Conservation (phyloP, 2,113 vertebrate genomes). For the Muscicapa adusta region DNA sequence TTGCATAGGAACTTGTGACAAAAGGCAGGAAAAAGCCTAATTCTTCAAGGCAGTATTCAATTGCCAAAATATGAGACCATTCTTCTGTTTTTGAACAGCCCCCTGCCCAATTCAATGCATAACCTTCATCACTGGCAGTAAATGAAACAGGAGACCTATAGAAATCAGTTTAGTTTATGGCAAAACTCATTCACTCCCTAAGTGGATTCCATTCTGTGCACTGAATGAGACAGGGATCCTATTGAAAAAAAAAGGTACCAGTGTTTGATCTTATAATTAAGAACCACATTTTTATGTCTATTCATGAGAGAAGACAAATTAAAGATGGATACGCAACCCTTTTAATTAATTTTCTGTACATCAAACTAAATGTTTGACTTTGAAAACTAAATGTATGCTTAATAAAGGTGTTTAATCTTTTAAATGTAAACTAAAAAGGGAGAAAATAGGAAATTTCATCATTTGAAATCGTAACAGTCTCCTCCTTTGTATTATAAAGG, state of each 20-base stretch:
- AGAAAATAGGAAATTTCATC: neutral
- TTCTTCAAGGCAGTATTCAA: constrained; percentile 29
- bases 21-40: constrained; percentile 22
- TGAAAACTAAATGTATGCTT: neutral
- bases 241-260: neutral
- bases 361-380: neutral
- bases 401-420: neutral
- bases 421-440: neutral
- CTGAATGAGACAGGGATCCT: neutral
- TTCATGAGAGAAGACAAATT: neutral
- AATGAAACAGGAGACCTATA: neutral
- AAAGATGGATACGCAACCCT: neutral
- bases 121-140: constrained; percentile 17
- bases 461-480: constrained; percentile 4
- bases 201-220: neutral
- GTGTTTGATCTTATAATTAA: constrained; percentile 23
- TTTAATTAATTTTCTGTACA: neutral
- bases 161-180: neutral
- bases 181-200: neutral
- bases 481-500: neutral
- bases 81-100: constrained; percentile 19
- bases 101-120: neutral
- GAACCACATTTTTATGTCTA: neutral
- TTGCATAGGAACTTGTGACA: neutral
- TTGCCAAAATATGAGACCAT: constrained; percentile 22